Evolutionary conservation across 2,113 vertebrate species (phyloP).

Genomic region (Bubalus kerabau): DNA sequence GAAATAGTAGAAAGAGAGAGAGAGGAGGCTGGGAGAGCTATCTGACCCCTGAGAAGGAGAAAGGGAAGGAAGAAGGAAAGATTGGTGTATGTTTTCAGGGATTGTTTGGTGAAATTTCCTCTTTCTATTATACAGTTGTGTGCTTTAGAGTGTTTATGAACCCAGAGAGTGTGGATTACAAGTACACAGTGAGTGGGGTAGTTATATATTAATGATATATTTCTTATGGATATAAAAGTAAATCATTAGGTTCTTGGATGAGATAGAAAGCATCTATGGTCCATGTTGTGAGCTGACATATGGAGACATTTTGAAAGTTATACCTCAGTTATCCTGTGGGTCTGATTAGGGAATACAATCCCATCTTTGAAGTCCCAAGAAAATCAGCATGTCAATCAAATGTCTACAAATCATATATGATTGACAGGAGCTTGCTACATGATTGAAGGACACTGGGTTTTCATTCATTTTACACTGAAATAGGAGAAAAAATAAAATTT

Average conservation of each 20-base stretch:
- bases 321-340: neutral
- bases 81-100: neutral
- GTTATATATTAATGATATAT: neutral
- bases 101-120: neutral
- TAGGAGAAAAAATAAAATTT: neutral
- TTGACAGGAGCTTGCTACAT: neutral
- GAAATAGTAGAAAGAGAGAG: neutral
- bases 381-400: neutral
- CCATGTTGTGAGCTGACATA: neutral
- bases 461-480: conserved; percentile 1
- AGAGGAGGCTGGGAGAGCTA: neutral
- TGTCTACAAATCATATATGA: neutral
- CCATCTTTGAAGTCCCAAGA: neutral
- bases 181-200: neutral
- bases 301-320: neutral
- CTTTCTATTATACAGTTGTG: neutral
- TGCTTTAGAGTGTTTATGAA: neutral
- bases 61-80: neutral
- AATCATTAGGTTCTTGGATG: neutral
- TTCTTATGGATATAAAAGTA: neutral
- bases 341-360: neutral
- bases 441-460: conserved; percentile 7
- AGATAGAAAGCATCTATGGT: neutral
- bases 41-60: neutral
- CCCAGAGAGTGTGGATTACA: neutral